Conservation (phyloP, 1,140 invertebrate species). For the Drosophila ambigua region DNA sequence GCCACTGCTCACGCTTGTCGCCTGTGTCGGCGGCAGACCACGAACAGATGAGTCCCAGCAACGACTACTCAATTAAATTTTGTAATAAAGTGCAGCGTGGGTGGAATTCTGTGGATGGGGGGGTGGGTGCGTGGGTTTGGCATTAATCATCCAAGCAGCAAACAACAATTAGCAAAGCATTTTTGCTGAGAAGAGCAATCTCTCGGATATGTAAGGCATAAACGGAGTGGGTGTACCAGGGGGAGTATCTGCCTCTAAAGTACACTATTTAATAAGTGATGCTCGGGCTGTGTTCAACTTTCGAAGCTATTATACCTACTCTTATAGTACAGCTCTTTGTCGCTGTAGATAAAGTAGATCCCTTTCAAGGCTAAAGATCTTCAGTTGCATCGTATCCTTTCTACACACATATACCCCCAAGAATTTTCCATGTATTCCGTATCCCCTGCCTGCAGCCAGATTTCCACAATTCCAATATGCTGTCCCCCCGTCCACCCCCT, state of each 20-base stretch:
- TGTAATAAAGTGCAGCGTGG: conserved; percentile 49
- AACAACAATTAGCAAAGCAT: conserved; percentile 41
- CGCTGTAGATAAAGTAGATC: background rate
- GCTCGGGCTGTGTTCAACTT: no score
- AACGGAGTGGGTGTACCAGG: conserved; percentile 1
- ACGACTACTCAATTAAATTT: conserved; percentile 80
- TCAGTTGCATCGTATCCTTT: no score
- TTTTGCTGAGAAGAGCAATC: background rate
- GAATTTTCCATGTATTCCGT: no score
- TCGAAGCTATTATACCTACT: no score
- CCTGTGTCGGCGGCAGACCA: conserved; percentile 45
- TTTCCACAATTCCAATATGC: no score
- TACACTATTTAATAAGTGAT: no score
- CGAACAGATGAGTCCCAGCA: conserved; percentile 56
- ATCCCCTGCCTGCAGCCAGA: no score
- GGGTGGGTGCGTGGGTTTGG: conserved; percentile 2
- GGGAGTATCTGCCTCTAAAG: conserved; percentile 1
- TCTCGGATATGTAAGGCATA: background rate
- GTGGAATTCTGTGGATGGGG: background rate
- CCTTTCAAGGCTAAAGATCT: background rate
- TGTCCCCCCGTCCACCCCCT: no score
- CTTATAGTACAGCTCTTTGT: no score
- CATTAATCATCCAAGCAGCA: conserved; percentile 44
- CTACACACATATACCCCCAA: no score
- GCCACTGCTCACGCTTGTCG: background rate